phyloP scores from a whole-genome alignment of 2,797 vertebrate species.

The Enteromius radiatus region DNA sequence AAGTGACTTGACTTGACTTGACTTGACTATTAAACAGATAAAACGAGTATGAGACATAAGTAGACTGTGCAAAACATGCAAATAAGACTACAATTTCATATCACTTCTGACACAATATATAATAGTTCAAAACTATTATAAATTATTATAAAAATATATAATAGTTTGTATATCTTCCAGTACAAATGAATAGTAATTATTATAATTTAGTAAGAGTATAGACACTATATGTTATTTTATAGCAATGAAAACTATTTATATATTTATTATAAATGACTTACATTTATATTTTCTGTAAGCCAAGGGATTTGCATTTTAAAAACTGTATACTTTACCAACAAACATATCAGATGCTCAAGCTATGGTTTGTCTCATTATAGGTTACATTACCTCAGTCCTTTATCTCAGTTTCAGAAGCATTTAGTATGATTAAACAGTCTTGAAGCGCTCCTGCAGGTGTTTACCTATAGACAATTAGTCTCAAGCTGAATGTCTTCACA shows the following conservation, averaged over 20 bases:
- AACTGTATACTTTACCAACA: background rate
- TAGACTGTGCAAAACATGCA: background rate
- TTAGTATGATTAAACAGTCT: conserved; percentile 23
- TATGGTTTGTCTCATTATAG: background rate
- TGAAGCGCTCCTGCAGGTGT: conserved; percentile 50
- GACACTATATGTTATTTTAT: background rate
- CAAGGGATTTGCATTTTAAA: background rate
- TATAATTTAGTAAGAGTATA: background rate
- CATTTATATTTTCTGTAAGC: background rate
- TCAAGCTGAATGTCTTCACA: conserved; percentile 27
- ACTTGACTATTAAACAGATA: too few species aligned
- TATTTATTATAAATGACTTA: background rate
- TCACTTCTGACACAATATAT: background rate
- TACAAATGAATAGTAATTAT: background rate
- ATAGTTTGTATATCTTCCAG: background rate
- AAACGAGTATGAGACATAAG: background rate
- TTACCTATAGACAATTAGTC: conserved; percentile 48
- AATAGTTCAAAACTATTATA: background rate
- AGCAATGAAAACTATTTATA: background rate
- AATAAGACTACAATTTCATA: background rate
- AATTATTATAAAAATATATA: too few species aligned
- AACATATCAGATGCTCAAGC: background rate
- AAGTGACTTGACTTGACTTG: too few species aligned
- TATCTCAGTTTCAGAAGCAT: conserved; percentile 2
- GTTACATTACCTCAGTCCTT: background rate